These are phyloP conservation scores for Chaunax sp. DNA, from an alignment of 2,797 vertebrate genomes.

Conservation along the genomic window DNA sequence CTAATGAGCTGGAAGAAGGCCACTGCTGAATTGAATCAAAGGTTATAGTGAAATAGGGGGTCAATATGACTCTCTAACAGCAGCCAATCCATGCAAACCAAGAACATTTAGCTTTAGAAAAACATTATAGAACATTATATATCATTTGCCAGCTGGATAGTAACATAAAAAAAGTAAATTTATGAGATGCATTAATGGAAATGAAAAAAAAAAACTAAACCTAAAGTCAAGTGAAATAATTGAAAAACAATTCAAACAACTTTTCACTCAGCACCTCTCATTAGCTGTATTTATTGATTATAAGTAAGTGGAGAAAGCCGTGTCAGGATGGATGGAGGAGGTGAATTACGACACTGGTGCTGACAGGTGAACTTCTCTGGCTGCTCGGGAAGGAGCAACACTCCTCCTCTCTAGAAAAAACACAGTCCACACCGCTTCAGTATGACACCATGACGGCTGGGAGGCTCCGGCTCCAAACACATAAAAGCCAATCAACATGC, in stretches of 20 bases:
- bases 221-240: conserved; percentile 10
- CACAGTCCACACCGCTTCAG: conserved; percentile 19
- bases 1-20: conserved; percentile 74
- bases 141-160: not conserved
- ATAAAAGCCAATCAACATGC: conserved; percentile 53
- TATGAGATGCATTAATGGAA: not conserved
- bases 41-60: conserved; percentile 28
- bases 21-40: conserved; percentile 41
- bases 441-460: too few species aligned
- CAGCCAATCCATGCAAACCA: conserved; percentile 32
- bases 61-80: conserved; percentile 12
- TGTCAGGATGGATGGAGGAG: conserved; percentile 27
- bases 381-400: not conserved
- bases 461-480: too few species aligned
- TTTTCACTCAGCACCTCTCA: not conserved
- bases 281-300: conserved; percentile 14
- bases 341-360: conserved; percentile 28
- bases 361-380: conserved; percentile 45
- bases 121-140: not conserved
- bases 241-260: not conserved
- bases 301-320: conserved; percentile 13
- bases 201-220: conserved; percentile 7
- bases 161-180: not conserved
- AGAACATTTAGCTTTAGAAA: conserved; percentile 2
- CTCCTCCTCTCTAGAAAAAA: conserved; percentile 11